A percentile compares a stretch with the other conserved stretches of the same genome.
These are phyloP conservation scores for Calyptommatus sinebrachiatus DNA, from an alignment of 2,113 vertebrate genomes.

Conservation along the genomic window DNA sequence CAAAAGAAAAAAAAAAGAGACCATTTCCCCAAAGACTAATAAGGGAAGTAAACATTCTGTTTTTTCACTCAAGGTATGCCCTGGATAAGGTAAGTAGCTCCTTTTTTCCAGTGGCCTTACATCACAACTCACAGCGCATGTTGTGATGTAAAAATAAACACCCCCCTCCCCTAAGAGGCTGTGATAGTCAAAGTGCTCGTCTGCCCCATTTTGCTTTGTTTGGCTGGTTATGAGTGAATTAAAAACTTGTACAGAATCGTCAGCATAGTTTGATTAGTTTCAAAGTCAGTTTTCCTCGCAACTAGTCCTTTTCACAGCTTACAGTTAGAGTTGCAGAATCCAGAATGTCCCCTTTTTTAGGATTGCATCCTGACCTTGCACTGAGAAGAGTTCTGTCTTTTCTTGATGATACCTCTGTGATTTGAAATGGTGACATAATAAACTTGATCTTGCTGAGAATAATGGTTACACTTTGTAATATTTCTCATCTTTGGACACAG, in stretches of 20 bases:
- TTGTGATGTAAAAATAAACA: constrained; percentile 86
- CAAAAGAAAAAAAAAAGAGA: constrained; percentile 67
- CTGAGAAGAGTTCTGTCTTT: background rate
- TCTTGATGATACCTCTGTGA: background rate
- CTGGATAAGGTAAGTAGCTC: constrained; percentile 74
- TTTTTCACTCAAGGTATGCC: constrained; percentile 74
- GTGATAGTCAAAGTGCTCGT: constrained; percentile 98
- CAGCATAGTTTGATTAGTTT: constrained; percentile 92
- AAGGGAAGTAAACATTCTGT: constrained; percentile 77
- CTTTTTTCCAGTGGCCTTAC: constrained; percentile 82
- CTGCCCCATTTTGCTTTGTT: constrained; percentile 96
- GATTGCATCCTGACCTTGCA: background rate
- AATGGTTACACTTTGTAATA: background rate
- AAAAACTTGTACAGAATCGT: constrained; percentile 86
- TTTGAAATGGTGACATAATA: background rate
- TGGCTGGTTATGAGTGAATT: constrained; percentile 99
- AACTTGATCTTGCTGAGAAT: constrained; percentile 11
- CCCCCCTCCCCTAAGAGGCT: constrained; percentile 76
- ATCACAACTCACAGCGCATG: constrained; percentile 87
- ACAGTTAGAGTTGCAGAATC: constrained; percentile 44
- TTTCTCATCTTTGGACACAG: accelerated
- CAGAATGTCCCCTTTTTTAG: background rate
- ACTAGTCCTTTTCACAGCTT: constrained; percentile 99
- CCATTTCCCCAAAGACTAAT: constrained; percentile 58
- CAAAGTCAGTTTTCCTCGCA: constrained; percentile 95